Percentiles rank a stretch among this genome's conserved stretches.
Conservation (phyloP, 2,113 vertebrate genomes). For the Chrysochloris asiatica region DNA sequence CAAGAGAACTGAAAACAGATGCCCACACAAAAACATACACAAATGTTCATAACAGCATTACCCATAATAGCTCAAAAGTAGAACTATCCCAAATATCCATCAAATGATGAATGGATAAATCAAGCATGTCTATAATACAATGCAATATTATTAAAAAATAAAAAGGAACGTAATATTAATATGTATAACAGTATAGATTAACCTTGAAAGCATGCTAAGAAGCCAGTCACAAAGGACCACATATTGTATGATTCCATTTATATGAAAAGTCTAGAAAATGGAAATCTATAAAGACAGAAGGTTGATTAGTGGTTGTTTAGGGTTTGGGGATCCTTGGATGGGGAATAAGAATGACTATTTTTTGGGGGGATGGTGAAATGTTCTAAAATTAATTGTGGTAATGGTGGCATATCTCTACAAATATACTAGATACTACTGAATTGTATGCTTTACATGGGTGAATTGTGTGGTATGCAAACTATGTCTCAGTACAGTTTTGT, state of each 20-base stretch:
- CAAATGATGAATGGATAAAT: background rate
- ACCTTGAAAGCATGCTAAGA: conserved; percentile 42
- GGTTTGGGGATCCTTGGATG: background rate
- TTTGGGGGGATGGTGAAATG: background rate
- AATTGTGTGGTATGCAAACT: background rate
- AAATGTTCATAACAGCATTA: background rate
- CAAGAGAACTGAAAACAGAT: background rate
- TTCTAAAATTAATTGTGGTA: background rate
- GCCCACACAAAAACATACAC: background rate
- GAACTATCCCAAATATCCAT: background rate
- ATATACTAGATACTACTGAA: background rate
- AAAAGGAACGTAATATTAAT: background rate
- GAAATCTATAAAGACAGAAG: background rate
- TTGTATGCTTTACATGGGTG: too few species aligned
- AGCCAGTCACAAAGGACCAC: background rate
- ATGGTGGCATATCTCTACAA: background rate
- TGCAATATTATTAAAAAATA: background rate
- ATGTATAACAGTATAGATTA: background rate
- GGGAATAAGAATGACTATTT: background rate
- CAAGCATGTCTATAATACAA: background rate
- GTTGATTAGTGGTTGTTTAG: background rate
- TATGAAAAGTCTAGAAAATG: background rate
- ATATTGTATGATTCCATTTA: background rate
- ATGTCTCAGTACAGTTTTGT: background rate
- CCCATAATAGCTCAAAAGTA: background rate